Percentiles rank a stretch among this genome's conserved stretches.
Evolutionary conservation across 2,888 invertebrate genomes (phyloP).

Genomic region (Anodontia alba): DNA sequence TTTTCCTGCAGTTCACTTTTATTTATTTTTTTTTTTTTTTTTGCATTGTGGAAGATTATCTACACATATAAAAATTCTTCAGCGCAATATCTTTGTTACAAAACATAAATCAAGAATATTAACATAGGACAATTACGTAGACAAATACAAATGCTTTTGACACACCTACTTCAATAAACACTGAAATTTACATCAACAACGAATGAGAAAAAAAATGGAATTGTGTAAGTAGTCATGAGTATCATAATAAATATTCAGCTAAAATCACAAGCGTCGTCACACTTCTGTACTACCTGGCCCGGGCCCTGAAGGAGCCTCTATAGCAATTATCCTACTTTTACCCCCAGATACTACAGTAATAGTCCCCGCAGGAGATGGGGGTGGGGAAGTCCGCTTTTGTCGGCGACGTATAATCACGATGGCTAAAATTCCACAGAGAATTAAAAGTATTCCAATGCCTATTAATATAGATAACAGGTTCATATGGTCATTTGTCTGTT

Average conservation of each 20-base stretch:
- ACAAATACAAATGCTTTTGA: neutral
- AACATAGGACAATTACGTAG: neutral
- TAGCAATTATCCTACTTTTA: conserved; percentile 49
- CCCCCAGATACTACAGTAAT: conserved; percentile 71
- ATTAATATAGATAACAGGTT: conserved; percentile 73
- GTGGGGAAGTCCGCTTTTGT: conserved; percentile 73
- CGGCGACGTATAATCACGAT: conserved; percentile 70
- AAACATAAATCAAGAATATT: neutral
- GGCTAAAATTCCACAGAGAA: conserved; percentile 66
- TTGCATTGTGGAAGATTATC: too few species aligned
- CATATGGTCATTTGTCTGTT: conserved; percentile 58
- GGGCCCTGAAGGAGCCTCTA: conserved; percentile 35
- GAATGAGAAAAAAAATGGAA: neutral
- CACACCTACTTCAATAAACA: neutral
- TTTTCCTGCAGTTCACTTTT: too few species aligned
- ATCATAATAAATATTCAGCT: neutral
- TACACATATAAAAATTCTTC: too few species aligned
- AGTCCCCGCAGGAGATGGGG: conserved; percentile 76
- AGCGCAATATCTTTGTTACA: too few species aligned
- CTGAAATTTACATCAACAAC: too few species aligned
- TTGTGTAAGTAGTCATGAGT: neutral
- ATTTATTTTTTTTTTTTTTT: too few species aligned
- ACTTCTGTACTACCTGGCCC: conserved; percentile 52
- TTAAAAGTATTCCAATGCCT: conserved; percentile 67
- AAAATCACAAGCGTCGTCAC: conserved; percentile 20